Percentiles rank a stretch among this genome's conserved stretches.
Evolutionary conservation across 92 coral and sea anemone genomes (phyloP).

Genomic region (Porites rus): DNA sequence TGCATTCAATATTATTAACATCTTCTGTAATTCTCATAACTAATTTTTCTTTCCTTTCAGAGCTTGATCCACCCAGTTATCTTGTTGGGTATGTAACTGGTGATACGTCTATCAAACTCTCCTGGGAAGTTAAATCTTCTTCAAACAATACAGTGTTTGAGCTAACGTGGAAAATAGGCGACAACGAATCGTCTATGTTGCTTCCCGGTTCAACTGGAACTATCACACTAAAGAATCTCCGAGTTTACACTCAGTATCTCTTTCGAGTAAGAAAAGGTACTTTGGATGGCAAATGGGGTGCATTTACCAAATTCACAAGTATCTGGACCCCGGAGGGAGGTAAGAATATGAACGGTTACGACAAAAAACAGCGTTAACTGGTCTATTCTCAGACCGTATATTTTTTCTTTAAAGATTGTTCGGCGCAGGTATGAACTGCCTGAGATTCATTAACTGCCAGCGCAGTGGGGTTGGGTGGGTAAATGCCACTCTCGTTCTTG

Average conservation of each 20-base stretch:
- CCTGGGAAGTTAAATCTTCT: constrained; percentile 50
- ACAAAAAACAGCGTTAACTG: no score
- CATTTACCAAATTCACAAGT: constrained; percentile 47
- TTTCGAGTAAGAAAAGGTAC: constrained; percentile 63
- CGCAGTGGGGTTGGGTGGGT: no score
- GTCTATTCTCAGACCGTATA: no score
- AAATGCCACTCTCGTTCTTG: no score
- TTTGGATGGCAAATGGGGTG: constrained; percentile 57
- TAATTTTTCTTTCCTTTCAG: not conserved
- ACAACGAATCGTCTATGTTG: constrained; percentile 46
- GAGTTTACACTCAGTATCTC: constrained; percentile 48
- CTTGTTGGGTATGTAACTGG: constrained; percentile 30
- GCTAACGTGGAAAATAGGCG: constrained; percentile 49
- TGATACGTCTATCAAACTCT: constrained; percentile 46
- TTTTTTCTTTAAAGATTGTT: no score
- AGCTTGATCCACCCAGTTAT: constrained; percentile 18
- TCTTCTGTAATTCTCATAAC: not conserved
- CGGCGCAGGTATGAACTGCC: no score
- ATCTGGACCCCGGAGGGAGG: constrained; percentile 75
- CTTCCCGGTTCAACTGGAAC: constrained; percentile 48
- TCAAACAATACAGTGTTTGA: constrained; percentile 53
- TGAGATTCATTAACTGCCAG: no score
- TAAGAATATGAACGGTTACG: not conserved
- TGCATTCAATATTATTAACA: not conserved
- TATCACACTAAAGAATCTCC: constrained; percentile 39